Evolutionary conservation across 2,888 invertebrate genomes (phyloP).

Genomic region (Drosophila lutescens): DNA sequence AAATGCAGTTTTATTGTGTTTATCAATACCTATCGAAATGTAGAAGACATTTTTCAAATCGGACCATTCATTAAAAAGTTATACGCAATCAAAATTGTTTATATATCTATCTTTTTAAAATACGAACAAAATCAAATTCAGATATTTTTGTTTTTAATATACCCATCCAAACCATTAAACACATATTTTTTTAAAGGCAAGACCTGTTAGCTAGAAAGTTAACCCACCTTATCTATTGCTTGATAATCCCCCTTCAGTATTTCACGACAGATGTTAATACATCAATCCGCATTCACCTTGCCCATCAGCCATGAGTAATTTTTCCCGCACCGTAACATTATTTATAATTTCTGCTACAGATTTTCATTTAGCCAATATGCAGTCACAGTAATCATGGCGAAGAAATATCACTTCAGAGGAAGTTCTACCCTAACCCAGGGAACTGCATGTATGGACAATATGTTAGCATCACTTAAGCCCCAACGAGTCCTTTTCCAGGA

Average conservation of each 20-base stretch:
- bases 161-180: neutral
- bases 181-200: neutral
- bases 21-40: no score
- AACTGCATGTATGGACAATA: slow-evolving; percentile 42
- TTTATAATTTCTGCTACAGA: slow-evolving; percentile 26
- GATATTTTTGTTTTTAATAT: no score
- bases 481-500: slow-evolving; percentile 35
- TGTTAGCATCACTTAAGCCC: slow-evolving; percentile 65
- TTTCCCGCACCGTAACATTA: neutral
- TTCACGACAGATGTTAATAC: slow-evolving; percentile 30
- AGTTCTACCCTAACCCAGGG: slow-evolving; percentile 16
- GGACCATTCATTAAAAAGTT: no score
- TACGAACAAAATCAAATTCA: no score
- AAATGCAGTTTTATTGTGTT: no score
- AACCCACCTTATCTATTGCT: neutral
- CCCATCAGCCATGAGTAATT: slow-evolving; percentile 17
- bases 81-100: no score
- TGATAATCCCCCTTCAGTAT: neutral
- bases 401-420: slow-evolving; percentile 36
- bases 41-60: no score
- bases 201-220: neutral
- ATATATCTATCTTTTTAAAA: no score
- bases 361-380: slow-evolving; percentile 37
- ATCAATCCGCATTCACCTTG: slow-evolving; percentile 32
- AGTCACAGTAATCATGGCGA: slow-evolving; percentile 37